These are phyloP conservation scores for Lasioglossum villosulum DNA, from an alignment of 2,888 invertebrate species.

Conservation along the genomic window DNA sequence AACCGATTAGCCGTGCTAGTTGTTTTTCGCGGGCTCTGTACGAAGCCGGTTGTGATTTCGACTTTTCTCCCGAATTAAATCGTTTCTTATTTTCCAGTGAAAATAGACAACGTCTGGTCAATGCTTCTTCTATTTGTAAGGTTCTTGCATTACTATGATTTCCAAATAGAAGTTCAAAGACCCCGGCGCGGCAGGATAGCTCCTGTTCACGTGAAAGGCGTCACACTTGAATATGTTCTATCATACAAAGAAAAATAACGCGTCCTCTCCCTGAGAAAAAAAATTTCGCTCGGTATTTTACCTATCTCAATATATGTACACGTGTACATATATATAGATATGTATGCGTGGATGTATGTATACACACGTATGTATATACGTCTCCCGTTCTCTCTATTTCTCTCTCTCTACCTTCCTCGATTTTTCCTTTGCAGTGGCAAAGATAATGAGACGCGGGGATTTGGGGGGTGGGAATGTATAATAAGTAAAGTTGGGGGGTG, in stretches of 20 bases:
- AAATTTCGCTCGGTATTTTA: conserved; percentile 26
- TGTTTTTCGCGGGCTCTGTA: neutral
- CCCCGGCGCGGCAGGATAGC: conserved; percentile 9
- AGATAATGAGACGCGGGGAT: conserved; percentile 82
- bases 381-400: conserved; percentile 1
- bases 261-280: conserved; percentile 13
- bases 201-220: conserved; percentile 23
- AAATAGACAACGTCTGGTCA: neutral
- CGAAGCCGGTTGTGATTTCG: neutral
- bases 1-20: conserved; percentile 10
- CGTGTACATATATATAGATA: conserved; percentile 1
- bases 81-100: conserved; percentile 1
- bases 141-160: neutral
- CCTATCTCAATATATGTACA: conserved; percentile 14
- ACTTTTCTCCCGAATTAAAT: neutral
- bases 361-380: neutral
- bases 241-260: conserved; percentile 25
- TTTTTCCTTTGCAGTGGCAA: conserved; percentile 80
- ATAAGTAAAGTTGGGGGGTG: conserved; percentile 81
- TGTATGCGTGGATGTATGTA: neutral
- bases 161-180: conserved; percentile 31
- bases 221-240: conserved; percentile 14
- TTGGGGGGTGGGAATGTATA: conserved; percentile 81
- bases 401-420: conserved; percentile 64
- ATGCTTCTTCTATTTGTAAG: neutral